Conservation (phyloP, 1,140 invertebrate genomes). For the Macrotrachela quadricornifera region DNA sequence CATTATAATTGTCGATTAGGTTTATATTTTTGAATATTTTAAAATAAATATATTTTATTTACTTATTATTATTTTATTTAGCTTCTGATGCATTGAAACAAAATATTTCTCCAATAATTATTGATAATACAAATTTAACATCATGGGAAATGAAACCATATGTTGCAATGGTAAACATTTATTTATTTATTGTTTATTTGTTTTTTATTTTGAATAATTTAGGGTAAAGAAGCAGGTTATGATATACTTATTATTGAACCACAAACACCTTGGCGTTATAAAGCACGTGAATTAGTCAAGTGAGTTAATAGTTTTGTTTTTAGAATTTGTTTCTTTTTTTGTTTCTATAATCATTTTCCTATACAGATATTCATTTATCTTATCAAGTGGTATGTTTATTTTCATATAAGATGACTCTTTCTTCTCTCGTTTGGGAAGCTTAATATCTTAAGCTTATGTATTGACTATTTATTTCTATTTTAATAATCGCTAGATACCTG, state of each 20-base stretch:
- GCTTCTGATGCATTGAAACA: not conserved
- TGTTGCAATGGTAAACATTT: not conserved
- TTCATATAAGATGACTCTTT: too few species aligned
- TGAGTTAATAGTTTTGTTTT: too few species aligned
- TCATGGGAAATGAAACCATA: constrained; percentile 8
- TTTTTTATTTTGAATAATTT: not conserved
- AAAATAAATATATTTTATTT: not conserved
- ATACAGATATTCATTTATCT: too few species aligned
- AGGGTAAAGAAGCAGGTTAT: not conserved
- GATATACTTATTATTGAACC: constrained; percentile 3
- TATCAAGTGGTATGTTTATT: too few species aligned
- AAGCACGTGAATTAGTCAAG: not conserved
- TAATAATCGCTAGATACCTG: too few species aligned
- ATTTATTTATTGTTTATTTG: not conserved
- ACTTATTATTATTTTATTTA: not conserved
- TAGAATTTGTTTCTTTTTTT: too few species aligned
- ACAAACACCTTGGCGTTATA: constrained; percentile 1
- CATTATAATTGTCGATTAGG: too few species aligned
- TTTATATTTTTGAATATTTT: too few species aligned
- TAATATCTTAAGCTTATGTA: too few species aligned
- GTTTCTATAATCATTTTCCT: too few species aligned
- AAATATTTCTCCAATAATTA: not conserved
- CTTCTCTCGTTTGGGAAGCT: too few species aligned
- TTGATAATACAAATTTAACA: constrained; percentile 8
- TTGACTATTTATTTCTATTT: too few species aligned